A percentile compares a stretch with the other conserved stretches of the same genome.
These are phyloP conservation scores for Phalacrocorax aristotelis DNA, from an alignment of 2,113 vertebrate species.

Conservation along the genomic window DNA sequence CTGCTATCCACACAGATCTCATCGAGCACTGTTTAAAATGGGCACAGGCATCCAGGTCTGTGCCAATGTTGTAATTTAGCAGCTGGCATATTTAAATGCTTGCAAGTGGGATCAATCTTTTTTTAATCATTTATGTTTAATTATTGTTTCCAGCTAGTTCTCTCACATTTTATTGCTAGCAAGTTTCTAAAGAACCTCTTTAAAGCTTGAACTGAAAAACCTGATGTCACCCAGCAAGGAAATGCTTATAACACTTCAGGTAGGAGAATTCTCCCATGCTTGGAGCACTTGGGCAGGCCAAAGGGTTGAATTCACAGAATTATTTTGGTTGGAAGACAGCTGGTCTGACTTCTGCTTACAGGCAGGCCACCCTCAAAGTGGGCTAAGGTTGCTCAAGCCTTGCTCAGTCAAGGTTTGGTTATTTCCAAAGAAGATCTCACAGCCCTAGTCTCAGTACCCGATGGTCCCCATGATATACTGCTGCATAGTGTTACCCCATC, in stretches of 20 bases:
- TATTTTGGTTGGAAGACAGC: background rate
- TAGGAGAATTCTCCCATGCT: background rate
- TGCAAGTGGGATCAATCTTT: conserved; percentile 20
- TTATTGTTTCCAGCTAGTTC: conserved; percentile 9
- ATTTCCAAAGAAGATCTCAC: background rate
- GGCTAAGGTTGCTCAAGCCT: background rate
- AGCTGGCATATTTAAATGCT: conserved; percentile 16
- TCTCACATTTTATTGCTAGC: background rate
- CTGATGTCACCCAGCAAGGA: background rate
- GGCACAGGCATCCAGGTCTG: conserved; percentile 2
- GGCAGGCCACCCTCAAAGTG: background rate
- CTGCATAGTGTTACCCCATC: background rate
- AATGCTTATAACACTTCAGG: background rate
- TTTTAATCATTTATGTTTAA: conserved; percentile 26
- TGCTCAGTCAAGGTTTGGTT: background rate
- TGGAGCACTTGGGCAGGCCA: background rate
- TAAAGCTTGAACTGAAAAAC: background rate
- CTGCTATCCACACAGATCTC: background rate
- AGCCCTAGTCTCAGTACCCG: background rate
- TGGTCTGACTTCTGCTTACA: background rate
- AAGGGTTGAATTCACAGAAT: background rate
- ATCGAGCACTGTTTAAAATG: background rate
- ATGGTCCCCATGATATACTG: background rate
- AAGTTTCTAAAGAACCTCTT: background rate
- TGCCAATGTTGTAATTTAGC: background rate